phyloP scores from a whole-genome alignment of 2,888 invertebrate species.

The Rugalucina vietnamica region DNA sequence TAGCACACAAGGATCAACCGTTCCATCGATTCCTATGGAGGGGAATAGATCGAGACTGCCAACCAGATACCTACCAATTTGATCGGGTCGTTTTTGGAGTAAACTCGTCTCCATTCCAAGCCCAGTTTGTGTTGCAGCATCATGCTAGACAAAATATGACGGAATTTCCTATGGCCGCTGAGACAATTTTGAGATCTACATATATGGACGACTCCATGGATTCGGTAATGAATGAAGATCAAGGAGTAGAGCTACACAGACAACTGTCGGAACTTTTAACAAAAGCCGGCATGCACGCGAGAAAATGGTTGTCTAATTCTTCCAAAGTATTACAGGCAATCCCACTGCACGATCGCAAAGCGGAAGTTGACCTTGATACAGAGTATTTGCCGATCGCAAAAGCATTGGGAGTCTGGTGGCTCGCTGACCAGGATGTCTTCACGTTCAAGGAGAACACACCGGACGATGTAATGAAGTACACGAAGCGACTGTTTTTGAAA shows the following conservation, averaged over 20 bases:
- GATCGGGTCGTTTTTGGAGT: too few relatives aligned
- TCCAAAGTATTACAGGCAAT: conserved; percentile 36
- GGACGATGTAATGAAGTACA: conserved; percentile 26
- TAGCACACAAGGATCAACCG: too few relatives aligned
- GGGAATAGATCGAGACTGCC: too few relatives aligned
- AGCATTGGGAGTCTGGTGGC: conserved; percentile 18
- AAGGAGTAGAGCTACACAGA: conserved; percentile 43
- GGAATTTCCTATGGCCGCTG: conserved; percentile 46
- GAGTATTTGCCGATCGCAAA: neutral
- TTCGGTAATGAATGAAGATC: conserved; percentile 29
- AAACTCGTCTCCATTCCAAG: too few relatives aligned
- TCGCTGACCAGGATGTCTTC: neutral
- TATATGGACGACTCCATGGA: conserved; percentile 42
- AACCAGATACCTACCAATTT: conserved; percentile 37
- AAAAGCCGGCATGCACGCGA: conserved; percentile 42
- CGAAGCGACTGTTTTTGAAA: conserved; percentile 68
- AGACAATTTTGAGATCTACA: conserved; percentile 34
- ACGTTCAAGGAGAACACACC: too few relatives aligned
- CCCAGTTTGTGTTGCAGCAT: conserved; percentile 49
- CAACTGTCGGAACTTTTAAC: conserved; percentile 40
- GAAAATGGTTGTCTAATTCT: conserved; percentile 56
- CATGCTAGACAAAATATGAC: conserved; percentile 32
- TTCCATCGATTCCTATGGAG: too few relatives aligned
- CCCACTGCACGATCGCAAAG: conserved; percentile 35
- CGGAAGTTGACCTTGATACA: neutral